These are phyloP conservation scores for Porites divaricata DNA, from an alignment of 92 coral and sea anemone species.

Conservation along the genomic window DNA sequence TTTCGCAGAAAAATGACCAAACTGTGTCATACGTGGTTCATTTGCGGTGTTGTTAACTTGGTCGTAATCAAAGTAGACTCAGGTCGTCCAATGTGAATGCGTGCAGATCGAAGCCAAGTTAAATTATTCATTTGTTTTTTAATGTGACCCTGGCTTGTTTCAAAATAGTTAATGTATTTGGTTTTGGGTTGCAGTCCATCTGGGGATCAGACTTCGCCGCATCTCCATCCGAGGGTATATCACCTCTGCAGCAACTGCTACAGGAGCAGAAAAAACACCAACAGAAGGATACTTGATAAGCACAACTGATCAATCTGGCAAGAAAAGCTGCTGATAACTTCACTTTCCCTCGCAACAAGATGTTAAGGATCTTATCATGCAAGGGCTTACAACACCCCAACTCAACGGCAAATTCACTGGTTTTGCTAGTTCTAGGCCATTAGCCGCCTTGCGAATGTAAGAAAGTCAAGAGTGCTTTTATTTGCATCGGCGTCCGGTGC, in stretches of 20 bases:
- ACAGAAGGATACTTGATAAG: constrained; percentile 55
- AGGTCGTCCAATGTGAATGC: background rate
- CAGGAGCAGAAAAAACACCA: constrained; percentile 97
- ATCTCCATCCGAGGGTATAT: constrained; percentile 79
- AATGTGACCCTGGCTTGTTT: background rate
- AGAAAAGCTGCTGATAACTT: constrained; percentile 4
- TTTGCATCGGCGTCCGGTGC: constrained; percentile 16
- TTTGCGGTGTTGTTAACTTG: background rate
- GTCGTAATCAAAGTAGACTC: background rate
- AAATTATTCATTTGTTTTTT: too few relatives aligned
- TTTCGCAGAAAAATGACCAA: background rate
- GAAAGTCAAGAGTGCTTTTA: constrained; percentile 1
- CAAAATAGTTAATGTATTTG: background rate
- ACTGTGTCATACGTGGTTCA: background rate
- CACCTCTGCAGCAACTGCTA: constrained; percentile 94
- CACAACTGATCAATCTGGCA: background rate
- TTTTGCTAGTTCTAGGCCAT: constrained; percentile 9
- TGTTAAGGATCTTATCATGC: constrained; percentile 12
- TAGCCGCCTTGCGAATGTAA: background rate
- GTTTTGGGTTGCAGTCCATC: constrained; percentile 73
- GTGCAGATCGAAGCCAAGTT: background rate
- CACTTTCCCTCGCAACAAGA: constrained; percentile 38
- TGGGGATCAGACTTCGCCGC: constrained; percentile 88
- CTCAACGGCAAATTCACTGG: constrained; percentile 16
- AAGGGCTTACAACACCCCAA: constrained; percentile 15